phyloP scores from a whole-genome alignment of 2,113 vertebrate species.

The Hypomesus transpacificus region DNA sequence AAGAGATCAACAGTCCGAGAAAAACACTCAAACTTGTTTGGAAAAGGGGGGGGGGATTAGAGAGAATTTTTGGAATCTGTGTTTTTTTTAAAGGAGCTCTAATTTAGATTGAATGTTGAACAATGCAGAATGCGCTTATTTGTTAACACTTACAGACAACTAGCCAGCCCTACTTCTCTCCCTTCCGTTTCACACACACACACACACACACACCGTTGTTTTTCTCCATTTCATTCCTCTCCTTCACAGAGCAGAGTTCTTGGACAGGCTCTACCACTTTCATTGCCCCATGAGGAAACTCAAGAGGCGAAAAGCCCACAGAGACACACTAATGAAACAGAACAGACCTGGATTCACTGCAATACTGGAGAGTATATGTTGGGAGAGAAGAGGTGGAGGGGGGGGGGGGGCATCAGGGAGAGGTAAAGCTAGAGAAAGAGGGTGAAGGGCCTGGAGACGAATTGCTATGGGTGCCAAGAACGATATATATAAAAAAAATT shows the following conservation, averaged over 20 bases:
- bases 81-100: slow-evolving; percentile 39
- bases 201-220: slow-evolving; percentile 19
- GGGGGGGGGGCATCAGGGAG: slow-evolving; percentile 4
- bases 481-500: slow-evolving; percentile 50
- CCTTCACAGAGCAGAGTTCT: slow-evolving; percentile 26
- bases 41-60: slow-evolving; percentile 36
- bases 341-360: slow-evolving; percentile 27
- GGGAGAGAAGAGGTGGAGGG: slow-evolving; percentile 21
- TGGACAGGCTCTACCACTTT: slow-evolving; percentile 37
- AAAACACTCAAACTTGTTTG: slow-evolving; percentile 34
- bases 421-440: slow-evolving; percentile 42
- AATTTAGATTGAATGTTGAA: slow-evolving; percentile 30
- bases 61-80: slow-evolving; percentile 32
- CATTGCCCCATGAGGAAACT: slow-evolving; percentile 12
- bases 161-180: slow-evolving; percentile 6
- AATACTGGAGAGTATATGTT: slow-evolving; percentile 37
- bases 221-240: slow-evolving; percentile 18
- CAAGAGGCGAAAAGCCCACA: slow-evolving; percentile 5
- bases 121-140: slow-evolving; percentile 33
- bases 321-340: slow-evolving; percentile 23
- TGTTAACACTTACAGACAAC: neutral
- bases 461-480: slow-evolving; percentile 66
- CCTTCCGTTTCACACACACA: neutral
- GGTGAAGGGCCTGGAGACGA: slow-evolving; percentile 59
- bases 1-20: slow-evolving; percentile 14